Conservation (phyloP, 1,140 invertebrate genomes). For the Antheraea pernyi region DNA sequence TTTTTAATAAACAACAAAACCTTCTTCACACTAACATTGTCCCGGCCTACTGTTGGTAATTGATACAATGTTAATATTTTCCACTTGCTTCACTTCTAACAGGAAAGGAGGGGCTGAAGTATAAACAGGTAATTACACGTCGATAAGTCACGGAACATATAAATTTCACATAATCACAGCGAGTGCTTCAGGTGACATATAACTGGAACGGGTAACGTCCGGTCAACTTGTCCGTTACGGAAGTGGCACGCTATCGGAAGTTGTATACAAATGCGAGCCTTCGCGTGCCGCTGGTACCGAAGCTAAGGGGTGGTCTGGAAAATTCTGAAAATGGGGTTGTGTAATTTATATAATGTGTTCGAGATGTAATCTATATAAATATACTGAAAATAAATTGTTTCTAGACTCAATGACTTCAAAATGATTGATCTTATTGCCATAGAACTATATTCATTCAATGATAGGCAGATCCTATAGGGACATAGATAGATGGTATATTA, state of each 20-base stretch:
- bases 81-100: too few relatives aligned
- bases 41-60: too few relatives aligned
- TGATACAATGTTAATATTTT: too few relatives aligned
- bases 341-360: not conserved
- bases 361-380: not conserved
- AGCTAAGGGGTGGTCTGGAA: constrained; percentile 11
- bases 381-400: not conserved
- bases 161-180: constrained; percentile 66
- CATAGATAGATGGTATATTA: too few relatives aligned
- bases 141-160: constrained; percentile 32
- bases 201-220: constrained; percentile 61
- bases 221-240: constrained; percentile 58
- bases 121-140: constrained; percentile 21
- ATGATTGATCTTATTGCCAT: too few relatives aligned
- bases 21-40: too few relatives aligned
- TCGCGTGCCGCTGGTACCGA: constrained; percentile 48
- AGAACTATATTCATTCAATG: too few relatives aligned
- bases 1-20: too few relatives aligned
- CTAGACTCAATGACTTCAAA: too few relatives aligned
- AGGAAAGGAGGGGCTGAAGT: not conserved
- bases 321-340: constrained; percentile 11
- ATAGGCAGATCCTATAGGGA: too few relatives aligned
- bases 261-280: constrained; percentile 75
- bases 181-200: constrained; percentile 72
- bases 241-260: constrained; percentile 63